Percentiles rank a stretch among this genome's conserved stretches.
Evolutionary conservation across 2,113 vertebrate species (phyloP).

Genomic region (Macquaria ambigua): DNA sequence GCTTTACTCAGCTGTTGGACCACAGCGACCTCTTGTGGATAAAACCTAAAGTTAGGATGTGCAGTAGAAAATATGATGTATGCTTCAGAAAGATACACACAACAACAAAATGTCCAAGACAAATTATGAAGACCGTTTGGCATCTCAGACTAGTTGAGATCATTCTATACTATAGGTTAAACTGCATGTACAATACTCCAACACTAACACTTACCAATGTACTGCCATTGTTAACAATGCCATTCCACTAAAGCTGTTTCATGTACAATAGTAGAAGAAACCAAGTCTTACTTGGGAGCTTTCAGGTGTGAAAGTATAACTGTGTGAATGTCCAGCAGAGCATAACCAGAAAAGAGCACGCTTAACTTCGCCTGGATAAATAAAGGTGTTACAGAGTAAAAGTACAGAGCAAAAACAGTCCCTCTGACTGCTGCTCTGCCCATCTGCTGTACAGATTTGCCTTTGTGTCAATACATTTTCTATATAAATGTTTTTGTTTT

Average conservation of each 20-base stretch:
- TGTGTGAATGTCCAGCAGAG: conserved; percentile 25
- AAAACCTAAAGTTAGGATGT: conserved; percentile 28
- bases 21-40: conserved; percentile 78
- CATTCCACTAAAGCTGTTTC: background rate
- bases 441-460: background rate
- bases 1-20: conserved; percentile 25
- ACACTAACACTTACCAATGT: background rate
- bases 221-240: background rate
- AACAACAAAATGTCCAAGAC: background rate
- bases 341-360: background rate
- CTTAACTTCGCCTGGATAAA: conserved; percentile 5
- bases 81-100: background rate
- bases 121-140: background rate
- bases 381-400: background rate
- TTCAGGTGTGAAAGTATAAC: conserved; percentile 1
- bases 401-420: conserved; percentile 1
- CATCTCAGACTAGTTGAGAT: background rate
- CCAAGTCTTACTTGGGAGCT: background rate
- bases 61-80: background rate
- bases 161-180: background rate
- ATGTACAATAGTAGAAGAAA: background rate
- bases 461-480: background rate
- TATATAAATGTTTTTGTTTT: background rate
- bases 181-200: background rate
- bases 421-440: background rate